Evolutionary conservation across 2,113 vertebrate species (phyloP).

Genomic region (Bujurquina vittata): DNA sequence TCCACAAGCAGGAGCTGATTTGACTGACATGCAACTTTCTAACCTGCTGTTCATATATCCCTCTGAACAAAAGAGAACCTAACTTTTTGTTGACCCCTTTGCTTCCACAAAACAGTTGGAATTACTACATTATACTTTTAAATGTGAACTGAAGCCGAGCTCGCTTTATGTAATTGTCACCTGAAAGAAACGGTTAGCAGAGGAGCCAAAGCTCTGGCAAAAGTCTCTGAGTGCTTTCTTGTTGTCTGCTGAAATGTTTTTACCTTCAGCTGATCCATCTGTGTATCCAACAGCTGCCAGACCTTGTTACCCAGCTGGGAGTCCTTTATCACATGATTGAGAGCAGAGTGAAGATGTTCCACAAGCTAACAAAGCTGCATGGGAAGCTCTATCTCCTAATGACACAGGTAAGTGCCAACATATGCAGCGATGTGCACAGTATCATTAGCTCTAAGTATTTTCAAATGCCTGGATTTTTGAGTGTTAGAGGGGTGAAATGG

Average conservation of each 20-base stretch:
- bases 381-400: constrained; percentile 93
- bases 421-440: neutral
- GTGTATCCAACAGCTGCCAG: constrained; percentile 84
- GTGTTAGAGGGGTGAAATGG: neutral
- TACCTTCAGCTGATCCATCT: constrained; percentile 11
- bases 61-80: neutral
- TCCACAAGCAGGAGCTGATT: neutral
- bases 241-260: constrained; percentile 12
- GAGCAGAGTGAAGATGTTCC: constrained; percentile 93
- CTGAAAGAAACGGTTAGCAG: neutral
- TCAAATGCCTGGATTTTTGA: neutral
- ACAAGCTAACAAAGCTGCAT: constrained; percentile 91
- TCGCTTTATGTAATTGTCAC: neutral
- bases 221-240: constrained; percentile 1
- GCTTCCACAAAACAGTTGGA: neutral
- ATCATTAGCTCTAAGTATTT: neutral
- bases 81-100: neutral
- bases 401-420: constrained; percentile 83
- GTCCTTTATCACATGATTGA: constrained; percentile 95
- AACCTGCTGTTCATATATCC: neutral
- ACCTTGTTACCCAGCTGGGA: constrained; percentile 90
- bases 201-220: neutral
- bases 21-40: neutral
- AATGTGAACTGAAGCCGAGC: neutral
- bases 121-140: neutral